phyloP scores from a whole-genome alignment of 2,113 vertebrate species.

The Misgurnus anguillicaudatus region DNA sequence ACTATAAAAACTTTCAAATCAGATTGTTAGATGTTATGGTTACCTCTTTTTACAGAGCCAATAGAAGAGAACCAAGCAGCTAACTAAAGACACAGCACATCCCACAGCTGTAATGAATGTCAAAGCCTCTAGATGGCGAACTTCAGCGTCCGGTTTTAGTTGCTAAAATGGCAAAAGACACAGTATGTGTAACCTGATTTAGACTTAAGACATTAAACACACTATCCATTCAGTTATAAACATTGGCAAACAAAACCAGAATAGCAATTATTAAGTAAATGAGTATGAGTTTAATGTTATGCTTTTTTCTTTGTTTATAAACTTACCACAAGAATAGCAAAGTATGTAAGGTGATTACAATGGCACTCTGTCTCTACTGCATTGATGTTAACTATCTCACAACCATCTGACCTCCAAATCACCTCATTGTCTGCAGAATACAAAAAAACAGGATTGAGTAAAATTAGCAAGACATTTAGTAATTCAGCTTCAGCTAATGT shows the following conservation, averaged over 20 bases:
- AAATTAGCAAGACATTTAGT: not conserved
- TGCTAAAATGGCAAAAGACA: not conserved
- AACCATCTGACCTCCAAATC: constrained; percentile 67
- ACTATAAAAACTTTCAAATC: not conserved
- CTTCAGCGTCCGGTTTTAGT: constrained; percentile 4
- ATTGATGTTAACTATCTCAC: constrained; percentile 50
- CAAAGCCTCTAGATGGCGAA: not conserved
- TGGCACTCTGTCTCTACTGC: constrained; percentile 62
- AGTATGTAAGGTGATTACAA: constrained; percentile 77
- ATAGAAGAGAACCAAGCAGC: constrained; percentile 68
- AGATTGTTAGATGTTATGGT: not conserved
- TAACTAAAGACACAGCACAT: constrained; percentile 67
- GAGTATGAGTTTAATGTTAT: too few species aligned
- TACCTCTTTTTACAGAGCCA: constrained; percentile 69
- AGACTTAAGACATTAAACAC: not conserved
- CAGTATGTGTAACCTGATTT: not conserved
- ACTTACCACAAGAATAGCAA: constrained; percentile 76
- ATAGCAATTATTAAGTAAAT: too few species aligned
- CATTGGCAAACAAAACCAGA: too few species aligned
- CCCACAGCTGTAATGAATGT: constrained; percentile 51
- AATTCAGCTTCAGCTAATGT: not conserved
- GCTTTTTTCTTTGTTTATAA: not conserved
- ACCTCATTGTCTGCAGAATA: constrained; percentile 61
- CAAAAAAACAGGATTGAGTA: not conserved
- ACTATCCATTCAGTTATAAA: not conserved